Conservation (phyloP, 2,113 vertebrate species). For the Damaliscus lunatus region DNA sequence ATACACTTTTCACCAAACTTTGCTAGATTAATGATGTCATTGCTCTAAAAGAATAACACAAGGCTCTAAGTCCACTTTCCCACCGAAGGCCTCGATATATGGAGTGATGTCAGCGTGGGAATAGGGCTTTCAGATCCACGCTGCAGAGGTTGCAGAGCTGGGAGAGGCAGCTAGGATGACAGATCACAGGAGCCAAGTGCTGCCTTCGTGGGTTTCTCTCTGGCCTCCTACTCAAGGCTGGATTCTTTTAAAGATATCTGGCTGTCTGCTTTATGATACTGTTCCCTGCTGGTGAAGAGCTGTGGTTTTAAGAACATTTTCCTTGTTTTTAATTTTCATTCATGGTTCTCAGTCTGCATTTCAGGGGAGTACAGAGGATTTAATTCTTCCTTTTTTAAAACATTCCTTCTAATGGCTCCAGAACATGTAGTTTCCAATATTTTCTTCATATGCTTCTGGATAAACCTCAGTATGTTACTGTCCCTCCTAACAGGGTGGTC, state of each 20-base stretch:
- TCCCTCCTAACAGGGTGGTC: background rate
- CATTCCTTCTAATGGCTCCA: background rate
- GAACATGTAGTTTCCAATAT: background rate
- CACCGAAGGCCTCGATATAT: accelerated
- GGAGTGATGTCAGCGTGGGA: background rate
- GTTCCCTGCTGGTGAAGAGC: background rate
- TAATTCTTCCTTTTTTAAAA: background rate
- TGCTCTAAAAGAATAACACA: background rate
- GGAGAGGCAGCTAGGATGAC: background rate
- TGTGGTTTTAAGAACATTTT: background rate
- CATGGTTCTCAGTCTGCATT: background rate
- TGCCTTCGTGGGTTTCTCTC: background rate
- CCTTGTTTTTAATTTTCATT: background rate
- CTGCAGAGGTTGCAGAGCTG: background rate
- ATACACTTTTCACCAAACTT: background rate
- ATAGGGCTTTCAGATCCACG: background rate
- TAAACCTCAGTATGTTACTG: background rate
- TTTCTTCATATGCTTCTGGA: background rate
- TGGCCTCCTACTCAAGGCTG: background rate
- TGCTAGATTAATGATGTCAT: background rate
- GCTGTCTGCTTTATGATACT: background rate
- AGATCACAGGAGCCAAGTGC: background rate
- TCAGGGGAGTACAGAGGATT: background rate
- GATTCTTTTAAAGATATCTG: background rate
- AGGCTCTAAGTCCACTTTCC: background rate